These are phyloP conservation scores for Prosopocoilus inquinatus DNA, from an alignment of 2,888 invertebrate species.

Conservation along the genomic window DNA sequence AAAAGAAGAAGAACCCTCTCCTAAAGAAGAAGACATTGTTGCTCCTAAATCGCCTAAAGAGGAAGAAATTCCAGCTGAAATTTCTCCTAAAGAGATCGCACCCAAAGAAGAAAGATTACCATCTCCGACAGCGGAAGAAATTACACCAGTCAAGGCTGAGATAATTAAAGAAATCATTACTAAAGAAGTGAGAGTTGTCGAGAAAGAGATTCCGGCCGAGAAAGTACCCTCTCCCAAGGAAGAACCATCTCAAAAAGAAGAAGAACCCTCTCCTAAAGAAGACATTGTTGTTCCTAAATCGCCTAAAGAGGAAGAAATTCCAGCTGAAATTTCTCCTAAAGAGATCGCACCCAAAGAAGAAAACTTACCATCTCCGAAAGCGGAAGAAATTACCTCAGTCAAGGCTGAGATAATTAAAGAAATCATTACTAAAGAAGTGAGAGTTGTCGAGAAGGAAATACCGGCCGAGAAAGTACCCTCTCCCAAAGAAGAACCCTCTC, in stretches of 20 bases:
- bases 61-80: neutral
- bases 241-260: neutral
- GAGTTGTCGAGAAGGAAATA: slow-evolving; percentile 6
- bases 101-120: neutral
- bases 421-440: neutral
- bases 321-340: no score
- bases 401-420: neutral
- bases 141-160: neutral
- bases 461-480: neutral
- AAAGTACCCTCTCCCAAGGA: neutral
- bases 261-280: no score
- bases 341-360: no score
- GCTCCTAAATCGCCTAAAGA: neutral
- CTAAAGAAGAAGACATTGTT: neutral
- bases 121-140: neutral
- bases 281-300: no score
- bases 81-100: no score
- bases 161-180: neutral
- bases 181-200: neutral
- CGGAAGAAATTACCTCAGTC: neutral
- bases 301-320: no score
- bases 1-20: neutral
- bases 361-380: neutral
- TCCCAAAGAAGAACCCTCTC: no score
- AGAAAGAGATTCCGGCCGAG: neutral